Conservation (phyloP, 2,797 vertebrate species). For the Rhabdophis nuchalis region DNA sequence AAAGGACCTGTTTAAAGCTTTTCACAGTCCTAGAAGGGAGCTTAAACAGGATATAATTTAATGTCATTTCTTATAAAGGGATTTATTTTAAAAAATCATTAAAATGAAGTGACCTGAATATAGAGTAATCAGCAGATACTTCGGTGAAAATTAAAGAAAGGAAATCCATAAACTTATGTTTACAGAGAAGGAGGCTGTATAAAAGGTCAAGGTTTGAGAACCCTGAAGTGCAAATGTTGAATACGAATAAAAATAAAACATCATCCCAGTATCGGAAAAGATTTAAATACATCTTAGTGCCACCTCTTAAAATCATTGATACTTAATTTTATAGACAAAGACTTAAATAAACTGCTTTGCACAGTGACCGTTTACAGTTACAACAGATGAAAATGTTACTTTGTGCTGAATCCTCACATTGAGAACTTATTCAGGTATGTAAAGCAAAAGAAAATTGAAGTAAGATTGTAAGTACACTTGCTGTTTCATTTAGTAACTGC, state of each 20-base stretch:
- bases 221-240: neutral
- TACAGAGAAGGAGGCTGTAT: neutral
- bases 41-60: neutral
- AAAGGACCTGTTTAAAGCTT: neutral
- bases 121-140: neutral
- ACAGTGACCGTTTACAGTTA: neutral
- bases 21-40: neutral
- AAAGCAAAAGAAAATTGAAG: neutral
- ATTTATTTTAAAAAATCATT: neutral
- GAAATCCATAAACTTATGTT: neutral
- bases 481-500: neutral
- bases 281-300: neutral
- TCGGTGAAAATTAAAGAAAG: neutral
- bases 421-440: neutral
- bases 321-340: neutral
- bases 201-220: neutral
- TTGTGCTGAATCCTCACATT: neutral
- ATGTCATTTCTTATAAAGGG: neutral
- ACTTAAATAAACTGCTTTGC: neutral
- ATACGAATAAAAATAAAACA: neutral
- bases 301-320: neutral
- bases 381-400: neutral
- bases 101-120: neutral
- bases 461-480: neutral
- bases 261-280: neutral